Conservation (phyloP, 2,888 invertebrate species). For the Colletes collaris region DNA sequence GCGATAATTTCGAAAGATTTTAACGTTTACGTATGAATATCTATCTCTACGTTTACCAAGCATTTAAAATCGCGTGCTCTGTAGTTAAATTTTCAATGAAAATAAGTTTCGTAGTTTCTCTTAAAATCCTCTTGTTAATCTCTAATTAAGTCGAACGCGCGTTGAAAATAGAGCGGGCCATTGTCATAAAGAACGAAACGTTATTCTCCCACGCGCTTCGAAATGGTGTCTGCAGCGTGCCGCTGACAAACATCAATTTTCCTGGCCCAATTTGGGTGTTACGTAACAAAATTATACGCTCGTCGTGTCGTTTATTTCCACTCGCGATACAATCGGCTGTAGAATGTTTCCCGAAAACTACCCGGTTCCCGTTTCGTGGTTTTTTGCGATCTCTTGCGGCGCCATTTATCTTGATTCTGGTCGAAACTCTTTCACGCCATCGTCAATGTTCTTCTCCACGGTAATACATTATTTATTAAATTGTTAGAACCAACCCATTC, state of each 20-base stretch:
- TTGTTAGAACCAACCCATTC: no score
- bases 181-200: conserved; percentile 18
- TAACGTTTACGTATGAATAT: no score
- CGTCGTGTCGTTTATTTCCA: not conserved
- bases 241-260: conserved; percentile 21
- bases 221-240: not conserved
- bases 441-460: no score
- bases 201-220: conserved; percentile 7
- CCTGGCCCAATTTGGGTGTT: conserved; percentile 7
- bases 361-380: not conserved
- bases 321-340: not conserved
- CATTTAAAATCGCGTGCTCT: no score
- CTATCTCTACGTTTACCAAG: no score
- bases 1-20: no score
- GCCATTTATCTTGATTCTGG: no score
- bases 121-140: not conserved
- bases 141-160: conserved; percentile 21
- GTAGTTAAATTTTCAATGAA: not conserved
- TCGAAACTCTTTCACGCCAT: no score
- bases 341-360: not conserved
- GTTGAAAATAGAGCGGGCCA: not conserved
- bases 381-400: not conserved
- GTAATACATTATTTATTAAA: no score
- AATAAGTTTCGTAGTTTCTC: not conserved
- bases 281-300: conserved; percentile 18